Evolutionary conservation across 1,140 invertebrate species (phyloP), one percentile per base, ranked within the genome.

Genomic region (Drosophila guanche): DNA sequence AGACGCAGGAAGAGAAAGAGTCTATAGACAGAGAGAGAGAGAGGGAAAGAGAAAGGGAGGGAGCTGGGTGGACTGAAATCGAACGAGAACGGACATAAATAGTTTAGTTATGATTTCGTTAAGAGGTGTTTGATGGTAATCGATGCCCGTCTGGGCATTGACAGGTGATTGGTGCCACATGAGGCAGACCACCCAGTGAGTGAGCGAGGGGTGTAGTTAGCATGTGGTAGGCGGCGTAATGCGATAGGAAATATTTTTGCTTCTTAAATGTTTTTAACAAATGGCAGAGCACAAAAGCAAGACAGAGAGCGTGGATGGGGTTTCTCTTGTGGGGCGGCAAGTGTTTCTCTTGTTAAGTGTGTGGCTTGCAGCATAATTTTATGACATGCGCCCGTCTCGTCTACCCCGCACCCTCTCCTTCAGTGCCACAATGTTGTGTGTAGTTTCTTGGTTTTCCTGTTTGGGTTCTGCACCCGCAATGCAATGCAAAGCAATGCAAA

Each of bases 401-500:
- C 8, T 12, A 20, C 16, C 16, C 16, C 16, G 16, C 23, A n/a
- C 50, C 0, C 25, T 22, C 2, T 37, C 16, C 16, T 59, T 47
- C 29, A 46, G 29, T 50, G 43, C 46, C 58, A 51, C 66, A 55
- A 46, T 69, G 68, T 60, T 73, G 62, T 67, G 60, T 63, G 54
- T 50, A 43, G 29, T 45, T 54, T 45, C 45, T 37, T 37, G 55
- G 33, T 27, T 5, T 23, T 16, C 25, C 16, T 66, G n/a, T 4
- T 52, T 55, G 40, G 16, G 16, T 20, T 20, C 10, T 52, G 29
- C 50, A 45, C 51, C 59, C 43, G 42, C 53, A 12, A 45, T 45
- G 41, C 48, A 76, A 76, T 76, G 79, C 76, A 54, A 83, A 77
- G 41, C 48, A 76, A 76, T 76, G 79, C 76, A 54, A 83, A 77